Conservation (phyloP, 2,113 vertebrate genomes). For the Dunckerocampus dactyliophorus region DNA sequence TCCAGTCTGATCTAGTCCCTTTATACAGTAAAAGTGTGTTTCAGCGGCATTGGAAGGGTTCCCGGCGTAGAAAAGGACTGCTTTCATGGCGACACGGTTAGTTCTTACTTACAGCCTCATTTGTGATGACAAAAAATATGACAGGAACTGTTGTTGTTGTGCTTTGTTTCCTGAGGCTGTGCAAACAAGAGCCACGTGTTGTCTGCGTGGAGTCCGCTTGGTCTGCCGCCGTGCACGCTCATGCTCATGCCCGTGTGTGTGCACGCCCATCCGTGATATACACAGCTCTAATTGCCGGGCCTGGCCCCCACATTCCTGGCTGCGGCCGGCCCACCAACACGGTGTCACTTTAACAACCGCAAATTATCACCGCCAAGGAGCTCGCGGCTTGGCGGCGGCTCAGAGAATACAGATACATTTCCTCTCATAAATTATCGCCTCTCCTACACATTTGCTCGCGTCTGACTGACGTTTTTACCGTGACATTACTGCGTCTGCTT, state of each 20-base stretch:
- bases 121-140: no score
- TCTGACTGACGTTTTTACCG: conserved; percentile 90
- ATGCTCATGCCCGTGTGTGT: conserved; percentile 2
- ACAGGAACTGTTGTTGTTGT: conserved; percentile 25
- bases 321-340: conserved; percentile 78
- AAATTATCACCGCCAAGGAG: conserved; percentile 90
- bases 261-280: conserved; percentile 63
- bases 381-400: conserved; percentile 81
- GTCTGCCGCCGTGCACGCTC: neutral
- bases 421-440: conserved; percentile 85
- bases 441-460: conserved; percentile 15
- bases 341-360: conserved; percentile 92
- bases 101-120: no score
- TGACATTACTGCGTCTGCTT: conserved; percentile 88
- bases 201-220: neutral
- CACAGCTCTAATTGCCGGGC: conserved; percentile 73
- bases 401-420: conserved; percentile 86
- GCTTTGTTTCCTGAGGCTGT: conserved; percentile 3
- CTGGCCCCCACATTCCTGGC: conserved; percentile 75
- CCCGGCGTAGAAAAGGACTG: no score
- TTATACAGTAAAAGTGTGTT: no score
- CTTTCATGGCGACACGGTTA: no score
- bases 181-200: conserved; percentile 30
- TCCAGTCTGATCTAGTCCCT: no score
- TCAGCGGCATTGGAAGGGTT: no score